Evolutionary conservation across 2,888 invertebrate genomes (phyloP), one percentile per base, ranked within the genome.

Genomic region (Flexamia atlantica): DNA sequence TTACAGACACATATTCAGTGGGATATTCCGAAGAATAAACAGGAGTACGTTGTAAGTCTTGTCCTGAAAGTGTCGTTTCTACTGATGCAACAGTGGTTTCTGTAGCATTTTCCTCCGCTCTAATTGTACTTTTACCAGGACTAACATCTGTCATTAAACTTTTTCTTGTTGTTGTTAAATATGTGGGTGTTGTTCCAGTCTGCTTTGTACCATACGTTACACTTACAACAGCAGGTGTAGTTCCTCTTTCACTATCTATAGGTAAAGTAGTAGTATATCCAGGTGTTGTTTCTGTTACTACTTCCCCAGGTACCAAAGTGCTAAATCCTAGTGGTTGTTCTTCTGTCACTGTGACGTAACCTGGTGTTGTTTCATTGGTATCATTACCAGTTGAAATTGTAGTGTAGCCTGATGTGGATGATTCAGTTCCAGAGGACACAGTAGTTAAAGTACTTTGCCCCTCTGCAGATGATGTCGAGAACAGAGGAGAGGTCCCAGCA

Each of bases 271-370:
- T 23, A 9, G 32, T 1, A 17, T 36, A 60, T 60, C 20, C 23
- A 23, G 30, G 14, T 64, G 81, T 64, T 25, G 14, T 23, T 23
- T 23, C 64, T 1, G 81, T 81, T 17, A 64, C 64, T 12, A 60
- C 20, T 14, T 20, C 40, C 30, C 81, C 57, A 14, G 28, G 50
- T 36, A 23, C 23, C 23, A 57, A 57, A 17, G 57, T 57, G 23
- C 57, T 57, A 23, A 57, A 23, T 23, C 23, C 57, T 10, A n/a
- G 2, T n/a, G 30, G n/a, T 32, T 36, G 1, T 30, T 28, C 81
- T 17, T 10, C 64, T 23, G 32, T 23, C 36, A 81, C 23, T 10
- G 57, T 57, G 12, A 23, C 3, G 23, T 57, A 23, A 57, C 57
- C 57, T 23, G 23, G 2, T n/a, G 60, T 60, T 30, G 20, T 36